Conservation (phyloP, 1,140 invertebrate genomes). For the Propsilocerus akamusi region DNA sequence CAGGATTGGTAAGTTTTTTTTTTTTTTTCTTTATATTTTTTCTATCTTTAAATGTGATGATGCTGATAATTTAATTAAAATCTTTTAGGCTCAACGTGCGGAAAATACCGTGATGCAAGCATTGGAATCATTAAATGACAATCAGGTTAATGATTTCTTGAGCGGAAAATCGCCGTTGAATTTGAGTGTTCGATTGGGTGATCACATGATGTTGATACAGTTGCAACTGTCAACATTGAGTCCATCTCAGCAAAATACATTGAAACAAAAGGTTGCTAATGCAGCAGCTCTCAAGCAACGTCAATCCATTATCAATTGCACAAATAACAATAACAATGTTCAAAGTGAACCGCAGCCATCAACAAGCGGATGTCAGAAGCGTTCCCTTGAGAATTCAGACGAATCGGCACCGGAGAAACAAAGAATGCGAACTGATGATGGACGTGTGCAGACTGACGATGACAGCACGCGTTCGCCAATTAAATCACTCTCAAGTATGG, state of each 20-base stretch:
- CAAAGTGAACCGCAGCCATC: constrained; percentile 9
- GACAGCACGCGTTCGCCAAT: constrained; percentile 28
- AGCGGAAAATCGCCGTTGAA: constrained; percentile 85
- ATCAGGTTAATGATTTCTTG: constrained; percentile 86
- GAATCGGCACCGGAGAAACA: background rate
- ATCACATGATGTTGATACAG: constrained; percentile 95
- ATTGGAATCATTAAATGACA: constrained; percentile 80
- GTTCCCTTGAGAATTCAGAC: background rate
- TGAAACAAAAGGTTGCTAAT: background rate
- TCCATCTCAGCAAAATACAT: constrained; percentile 13
- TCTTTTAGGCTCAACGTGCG: constrained; percentile 67
- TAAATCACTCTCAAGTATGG: constrained; percentile 38
- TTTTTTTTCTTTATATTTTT: no score
- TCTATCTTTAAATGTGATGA: no score
- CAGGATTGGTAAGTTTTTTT: constrained; percentile 67
- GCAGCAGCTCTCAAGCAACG: background rate
- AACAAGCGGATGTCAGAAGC: constrained; percentile 5
- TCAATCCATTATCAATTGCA: background rate
- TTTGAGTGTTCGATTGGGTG: constrained; percentile 81
- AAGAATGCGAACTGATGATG: background rate
- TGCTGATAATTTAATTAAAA: background rate
- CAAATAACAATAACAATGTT: constrained; percentile 5
- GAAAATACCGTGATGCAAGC: constrained; percentile 91
- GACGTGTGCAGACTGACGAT: no score
- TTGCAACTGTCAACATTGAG: constrained; percentile 73